Conservation (phyloP, 2,113 vertebrate species). For the Aegithalos caudatus region DNA sequence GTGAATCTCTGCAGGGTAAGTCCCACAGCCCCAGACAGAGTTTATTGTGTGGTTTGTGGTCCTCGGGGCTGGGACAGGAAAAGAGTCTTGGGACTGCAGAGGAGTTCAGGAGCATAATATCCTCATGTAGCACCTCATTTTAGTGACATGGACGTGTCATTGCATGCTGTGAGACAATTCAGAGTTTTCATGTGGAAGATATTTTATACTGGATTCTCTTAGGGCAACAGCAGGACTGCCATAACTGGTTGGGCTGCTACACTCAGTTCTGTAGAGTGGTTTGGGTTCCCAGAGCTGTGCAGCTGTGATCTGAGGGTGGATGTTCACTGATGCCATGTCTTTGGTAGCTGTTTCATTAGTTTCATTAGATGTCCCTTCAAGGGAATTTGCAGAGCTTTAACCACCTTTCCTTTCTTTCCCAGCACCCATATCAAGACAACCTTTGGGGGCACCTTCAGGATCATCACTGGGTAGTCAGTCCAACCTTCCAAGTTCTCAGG, state of each 20-base stretch:
- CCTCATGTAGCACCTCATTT: not conserved
- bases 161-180: not conserved
- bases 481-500: slow-evolving; percentile 52
- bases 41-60: not conserved
- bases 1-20: slow-evolving; percentile 83
- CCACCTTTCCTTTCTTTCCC: slow-evolving; percentile 15
- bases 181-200: not conserved
- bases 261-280: not conserved
- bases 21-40: slow-evolving; percentile 20
- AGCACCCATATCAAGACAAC: slow-evolving; percentile 74
- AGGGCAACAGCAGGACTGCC: not conserved
- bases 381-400: slow-evolving; percentile 4
- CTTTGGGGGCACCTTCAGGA: slow-evolving; percentile 69
- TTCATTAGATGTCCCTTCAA: not conserved
- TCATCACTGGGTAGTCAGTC: slow-evolving; percentile 70
- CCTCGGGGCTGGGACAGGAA: not conserved
- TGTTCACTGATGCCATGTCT: not conserved
- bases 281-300: not conserved
- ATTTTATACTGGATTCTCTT: not conserved
- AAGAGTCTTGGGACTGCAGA: not conserved
- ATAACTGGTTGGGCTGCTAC: not conserved
- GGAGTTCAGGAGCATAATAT: not conserved
- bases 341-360: not conserved
- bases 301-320: not conserved
- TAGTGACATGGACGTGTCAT: rapidly evolving